These are phyloP conservation scores for Melanostigma gelatinosum DNA, from an alignment of 2,113 vertebrate species.

Conservation along the genomic window DNA sequence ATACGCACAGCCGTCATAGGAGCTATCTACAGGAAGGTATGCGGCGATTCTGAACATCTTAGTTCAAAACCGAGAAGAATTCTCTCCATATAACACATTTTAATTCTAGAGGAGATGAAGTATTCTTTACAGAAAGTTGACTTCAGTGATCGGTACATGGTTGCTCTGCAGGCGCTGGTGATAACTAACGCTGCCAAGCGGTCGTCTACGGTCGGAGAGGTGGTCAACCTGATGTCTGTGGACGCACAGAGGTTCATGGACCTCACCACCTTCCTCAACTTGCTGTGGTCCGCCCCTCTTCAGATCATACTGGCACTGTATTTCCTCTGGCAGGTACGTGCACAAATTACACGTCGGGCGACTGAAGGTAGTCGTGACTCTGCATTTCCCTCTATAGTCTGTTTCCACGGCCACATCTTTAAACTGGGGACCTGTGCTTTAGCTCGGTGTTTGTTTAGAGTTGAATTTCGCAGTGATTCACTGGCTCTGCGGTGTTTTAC, in stretches of 20 bases:
- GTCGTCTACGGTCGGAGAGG: slow-evolving; percentile 91
- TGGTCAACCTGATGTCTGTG: slow-evolving; percentile 98
- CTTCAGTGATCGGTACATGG: not conserved
- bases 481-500: slow-evolving; percentile 17
- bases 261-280: slow-evolving; percentile 89
- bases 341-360: not conserved
- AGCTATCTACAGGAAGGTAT: slow-evolving; percentile 94
- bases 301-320: slow-evolving; percentile 93
- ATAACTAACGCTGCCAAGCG: slow-evolving; percentile 94
- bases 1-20: slow-evolving; percentile 90
- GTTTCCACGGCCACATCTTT: not conserved
- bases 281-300: slow-evolving; percentile 96
- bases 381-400: not conserved
- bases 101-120: not conserved
- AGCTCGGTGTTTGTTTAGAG: not conserved
- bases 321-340: slow-evolving; percentile 93
- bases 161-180: slow-evolving; percentile 85
- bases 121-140: not conserved
- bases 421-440: not conserved
- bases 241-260: slow-evolving; percentile 96
- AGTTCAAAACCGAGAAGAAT: not conserved
- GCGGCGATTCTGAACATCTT: not conserved
- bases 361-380: not conserved
- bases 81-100: not conserved
- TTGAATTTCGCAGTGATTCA: not conserved